Evolutionary conservation across 2,888 invertebrate species (phyloP), one percentile per base, ranked within the genome.

Genomic region (Cheilosia variabilis): DNA sequence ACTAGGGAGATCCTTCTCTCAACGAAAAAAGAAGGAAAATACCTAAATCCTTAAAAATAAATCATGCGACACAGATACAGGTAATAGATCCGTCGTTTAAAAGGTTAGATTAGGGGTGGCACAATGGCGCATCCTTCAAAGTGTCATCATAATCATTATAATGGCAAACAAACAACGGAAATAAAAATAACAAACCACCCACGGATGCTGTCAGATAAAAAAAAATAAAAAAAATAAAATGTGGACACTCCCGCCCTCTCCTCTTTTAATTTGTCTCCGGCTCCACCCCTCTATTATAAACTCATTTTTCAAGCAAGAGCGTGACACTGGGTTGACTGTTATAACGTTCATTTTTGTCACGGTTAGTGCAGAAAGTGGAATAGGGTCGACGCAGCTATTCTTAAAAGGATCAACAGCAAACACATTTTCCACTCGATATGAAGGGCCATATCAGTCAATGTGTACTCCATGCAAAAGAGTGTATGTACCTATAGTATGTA

Each of bases 31-130:
- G 9, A 37, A 27, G 41, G 6, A 13, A 37, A 3, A 37, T 2
- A 37, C 2, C 45, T 43, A 45, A 13, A 45, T 37, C 41, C n/a
- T 15, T 22, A 75, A 60, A 71, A 63, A 88, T 89, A 89, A 90
- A 88, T 88, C 24, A 24, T 2, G 10, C 19, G 10, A 53, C 41
- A 69, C n/a, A 65, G 19, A 24, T 17, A 17, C 50, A 31, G 37
- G 41, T 43, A 79, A 43, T 58, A 60, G 47, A 34, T 43, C 22
- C 17, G 45, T 65, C 66, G 43, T 19, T 77, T 60, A 60, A 65
- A 37, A 53, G 62, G 55, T 66, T 34, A 66, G 60, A 66, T 66
- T 55, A 76, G 43, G 75, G 45, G 60, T 69, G 24, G 57, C 2
- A 57, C 37, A 31, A 55, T 27, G 22, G 10, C 41, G 52, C 57